Evolutionary conservation across 64 coral and sea anemone species (phyloP).

Genomic region (Pocillopora verrucosa): DNA sequence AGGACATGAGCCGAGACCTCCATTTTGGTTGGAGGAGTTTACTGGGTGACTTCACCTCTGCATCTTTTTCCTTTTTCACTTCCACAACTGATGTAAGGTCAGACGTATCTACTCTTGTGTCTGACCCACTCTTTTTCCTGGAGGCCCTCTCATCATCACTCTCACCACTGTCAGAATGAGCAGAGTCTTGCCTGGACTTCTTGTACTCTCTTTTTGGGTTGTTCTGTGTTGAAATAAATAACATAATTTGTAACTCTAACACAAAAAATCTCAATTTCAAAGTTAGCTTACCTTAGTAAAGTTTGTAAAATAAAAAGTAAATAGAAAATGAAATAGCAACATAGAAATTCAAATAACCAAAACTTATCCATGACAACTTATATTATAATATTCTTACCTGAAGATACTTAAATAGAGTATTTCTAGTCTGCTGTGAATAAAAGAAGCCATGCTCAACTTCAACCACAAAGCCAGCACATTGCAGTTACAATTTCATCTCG

Average conservation of each 20-base stretch:
- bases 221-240: not conserved
- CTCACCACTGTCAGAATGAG: constrained; percentile 13
- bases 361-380: not conserved
- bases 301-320: too few relatives aligned
- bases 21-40: constrained; percentile 42
- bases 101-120: not conserved
- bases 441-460: constrained; percentile 19
- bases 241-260: too few relatives aligned
- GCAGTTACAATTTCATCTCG: not conserved
- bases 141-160: constrained; percentile 5
- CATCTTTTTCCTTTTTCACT: constrained; percentile 50
- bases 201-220: constrained; percentile 13
- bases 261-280: too few relatives aligned
- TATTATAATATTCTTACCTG: constrained; percentile 11
- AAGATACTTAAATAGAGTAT: not conserved
- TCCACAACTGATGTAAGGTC: not conserved
- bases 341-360: too few relatives aligned
- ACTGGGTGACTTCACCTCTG: constrained; percentile 11
- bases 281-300: too few relatives aligned
- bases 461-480: not conserved
- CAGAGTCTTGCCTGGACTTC: constrained; percentile 11
- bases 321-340: too few relatives aligned
- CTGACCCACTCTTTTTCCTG: not conserved
- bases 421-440: not conserved
- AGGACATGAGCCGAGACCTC: constrained; percentile 24